phyloP scores from a whole-genome alignment of 2,113 vertebrate genomes.

The Spermophilus dauricus region DNA sequence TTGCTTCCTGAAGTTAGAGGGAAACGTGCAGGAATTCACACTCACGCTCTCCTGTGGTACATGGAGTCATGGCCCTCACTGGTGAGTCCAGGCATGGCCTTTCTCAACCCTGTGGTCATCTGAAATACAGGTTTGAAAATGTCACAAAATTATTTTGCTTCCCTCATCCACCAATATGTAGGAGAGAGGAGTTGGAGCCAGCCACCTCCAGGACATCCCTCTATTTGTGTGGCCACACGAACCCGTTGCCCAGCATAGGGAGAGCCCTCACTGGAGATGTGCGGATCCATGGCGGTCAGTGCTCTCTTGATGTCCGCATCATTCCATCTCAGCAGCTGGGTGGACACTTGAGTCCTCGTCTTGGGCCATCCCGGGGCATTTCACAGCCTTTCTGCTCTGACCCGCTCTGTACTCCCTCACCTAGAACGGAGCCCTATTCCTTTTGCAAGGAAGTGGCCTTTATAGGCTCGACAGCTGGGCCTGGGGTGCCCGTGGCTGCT shows the following conservation, averaged over 20 bases:
- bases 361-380: not conserved
- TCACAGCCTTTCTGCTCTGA: not conserved
- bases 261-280: too few species aligned
- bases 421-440: not conserved
- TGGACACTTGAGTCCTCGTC: too few species aligned
- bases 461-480: too few species aligned
- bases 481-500: fast-evolving
- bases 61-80: too few species aligned
- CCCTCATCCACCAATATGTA: not conserved
- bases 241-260: too few species aligned
- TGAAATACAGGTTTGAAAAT: too few species aligned
- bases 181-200: not conserved
- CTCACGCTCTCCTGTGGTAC: too few species aligned
- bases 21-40: not conserved
- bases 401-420: not conserved
- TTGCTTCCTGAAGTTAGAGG: not conserved
- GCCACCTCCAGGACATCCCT: not conserved
- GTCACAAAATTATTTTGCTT: not conserved
- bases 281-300: too few species aligned
- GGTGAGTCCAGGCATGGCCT: too few species aligned
- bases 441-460: not conserved
- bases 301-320: too few species aligned
- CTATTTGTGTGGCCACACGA: not conserved
- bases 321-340: too few species aligned
- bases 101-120: not conserved